Evolutionary conservation across 2,797 vertebrate species (phyloP).

Genomic region (Astyanax mexicanus): DNA sequence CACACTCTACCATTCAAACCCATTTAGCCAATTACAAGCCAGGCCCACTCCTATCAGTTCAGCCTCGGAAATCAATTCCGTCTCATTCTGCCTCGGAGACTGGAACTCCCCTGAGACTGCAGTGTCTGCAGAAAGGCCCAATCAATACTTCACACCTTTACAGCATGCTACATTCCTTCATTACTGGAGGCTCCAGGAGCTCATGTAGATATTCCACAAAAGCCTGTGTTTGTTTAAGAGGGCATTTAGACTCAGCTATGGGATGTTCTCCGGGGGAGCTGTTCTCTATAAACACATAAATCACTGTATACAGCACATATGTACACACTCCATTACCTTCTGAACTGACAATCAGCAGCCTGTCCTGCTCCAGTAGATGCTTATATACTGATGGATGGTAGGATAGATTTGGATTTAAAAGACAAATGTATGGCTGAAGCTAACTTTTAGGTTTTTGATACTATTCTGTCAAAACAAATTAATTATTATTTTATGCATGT

Average conservation of each 20-base stretch:
- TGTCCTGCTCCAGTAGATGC: background rate
- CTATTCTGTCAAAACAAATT: too few species aligned
- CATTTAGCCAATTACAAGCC: slow-evolving; percentile 49
- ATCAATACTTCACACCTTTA: slow-evolving; percentile 53
- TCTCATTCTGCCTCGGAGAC: slow-evolving; percentile 15
- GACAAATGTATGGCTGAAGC: too few species aligned
- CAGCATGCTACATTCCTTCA: slow-evolving; percentile 23
- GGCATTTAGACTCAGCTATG: background rate
- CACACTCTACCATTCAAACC: slow-evolving; percentile 42
- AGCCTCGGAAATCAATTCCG: slow-evolving; percentile 48
- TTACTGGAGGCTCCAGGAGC: background rate
- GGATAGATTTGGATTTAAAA: background rate
- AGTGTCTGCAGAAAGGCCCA: slow-evolving; percentile 34
- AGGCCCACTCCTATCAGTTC: slow-evolving; percentile 20
- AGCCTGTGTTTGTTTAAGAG: slow-evolving; percentile 31
- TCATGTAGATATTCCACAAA: background rate
- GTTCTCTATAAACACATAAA: slow-evolving; percentile 16
- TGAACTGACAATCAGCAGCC: background rate
- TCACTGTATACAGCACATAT: background rate
- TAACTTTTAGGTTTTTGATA: too few species aligned
- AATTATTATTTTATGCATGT: too few species aligned
- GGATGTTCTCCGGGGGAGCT: background rate
- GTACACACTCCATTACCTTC: background rate
- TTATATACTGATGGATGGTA: background rate
- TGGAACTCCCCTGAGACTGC: slow-evolving; percentile 19